Base-by-base conservation (phyloP, 2,888 invertebrate species). In the Macropis europaea region DNA sequence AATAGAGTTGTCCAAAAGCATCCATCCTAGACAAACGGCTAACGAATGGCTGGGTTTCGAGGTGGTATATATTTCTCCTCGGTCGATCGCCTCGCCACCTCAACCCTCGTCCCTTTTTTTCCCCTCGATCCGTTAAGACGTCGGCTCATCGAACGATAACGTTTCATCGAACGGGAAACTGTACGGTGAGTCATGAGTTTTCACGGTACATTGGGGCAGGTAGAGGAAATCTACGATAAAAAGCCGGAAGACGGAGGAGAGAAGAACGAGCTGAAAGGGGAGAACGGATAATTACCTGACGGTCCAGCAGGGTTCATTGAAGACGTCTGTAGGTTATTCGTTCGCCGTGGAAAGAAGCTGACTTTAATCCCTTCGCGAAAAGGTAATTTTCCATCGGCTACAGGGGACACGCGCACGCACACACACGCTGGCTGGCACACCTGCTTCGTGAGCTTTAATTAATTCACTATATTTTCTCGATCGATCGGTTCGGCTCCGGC, bases 301-400 rank as follows among this genome's bases (percentile, higher is more conserved):
- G 57, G 17, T 15, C 42, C 15, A 63, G 28, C 63, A 30, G 32
- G 3, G 19, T 24, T 36, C 54, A 24, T 34, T 36, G 48, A 73
- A 73, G 70, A 69, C 48, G 42, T 19, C 59, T 59, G 32, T 34
- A 56, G 59, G 61, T 69, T 47, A 56, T 50, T 63, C 66, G 70
- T 40, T n/a, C 56, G 52, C 48, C n/a, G n/a, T 7, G 26, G 47
- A 50, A 54, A 59, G 52, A 42, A 50, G 63, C 26, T 42, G 62
- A 54, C 61, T 82, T 79, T 81, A 82, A 83, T 82, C 78, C 77
- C 60, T 59, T 79, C 73, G 78, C 76, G 82, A 76, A 47, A 63
- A 59, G 63, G 50, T 57, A 72, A 71, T 62, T 52, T 47, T 24
- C 32, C 38, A 62, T 71, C 54, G 52, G 22, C 36, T 22, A 13